A percentile compares a stretch with the other conserved stretches of the same genome.
Evolutionary conservation across 2,888 invertebrate genomes (phyloP).

Genomic region (Bombylius discolor): DNA sequence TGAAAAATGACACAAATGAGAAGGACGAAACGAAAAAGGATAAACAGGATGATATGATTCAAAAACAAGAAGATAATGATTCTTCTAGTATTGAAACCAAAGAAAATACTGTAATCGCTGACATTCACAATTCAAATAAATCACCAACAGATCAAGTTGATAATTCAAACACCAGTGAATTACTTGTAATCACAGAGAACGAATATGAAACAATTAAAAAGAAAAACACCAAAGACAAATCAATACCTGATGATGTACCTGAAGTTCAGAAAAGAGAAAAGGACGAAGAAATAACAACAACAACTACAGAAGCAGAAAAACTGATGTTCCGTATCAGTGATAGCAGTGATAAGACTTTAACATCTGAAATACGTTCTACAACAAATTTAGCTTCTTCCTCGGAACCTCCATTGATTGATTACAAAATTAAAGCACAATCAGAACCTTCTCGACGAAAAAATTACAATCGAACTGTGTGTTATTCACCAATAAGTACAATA

Average conservation of each 20-base stretch:
- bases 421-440: neutral
- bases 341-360: slow-evolving; percentile 5
- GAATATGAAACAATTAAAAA: neutral
- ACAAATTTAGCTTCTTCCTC: neutral
- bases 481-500: slow-evolving; percentile 2
- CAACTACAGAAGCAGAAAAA: neutral
- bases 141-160: neutral
- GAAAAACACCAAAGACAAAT: neutral
- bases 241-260: neutral
- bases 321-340: slow-evolving; percentile 2
- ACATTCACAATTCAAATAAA: slow-evolving; percentile 1
- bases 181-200: slow-evolving; percentile 3
- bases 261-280: neutral
- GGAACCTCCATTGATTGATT: neutral
- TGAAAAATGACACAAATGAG: neutral
- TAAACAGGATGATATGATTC: neutral
- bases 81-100: neutral
- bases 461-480: neutral
- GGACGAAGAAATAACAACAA: neutral
- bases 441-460: neutral
- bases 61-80: neutral
- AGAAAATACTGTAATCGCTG: neutral
- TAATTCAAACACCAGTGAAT: neutral
- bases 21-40: neutral
- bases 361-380: neutral